Percentiles rank a stretch among this genome's conserved stretches.
phyloP scores from a whole-genome alignment of 1,140 invertebrate genomes.

The Bombus waltoni region DNA sequence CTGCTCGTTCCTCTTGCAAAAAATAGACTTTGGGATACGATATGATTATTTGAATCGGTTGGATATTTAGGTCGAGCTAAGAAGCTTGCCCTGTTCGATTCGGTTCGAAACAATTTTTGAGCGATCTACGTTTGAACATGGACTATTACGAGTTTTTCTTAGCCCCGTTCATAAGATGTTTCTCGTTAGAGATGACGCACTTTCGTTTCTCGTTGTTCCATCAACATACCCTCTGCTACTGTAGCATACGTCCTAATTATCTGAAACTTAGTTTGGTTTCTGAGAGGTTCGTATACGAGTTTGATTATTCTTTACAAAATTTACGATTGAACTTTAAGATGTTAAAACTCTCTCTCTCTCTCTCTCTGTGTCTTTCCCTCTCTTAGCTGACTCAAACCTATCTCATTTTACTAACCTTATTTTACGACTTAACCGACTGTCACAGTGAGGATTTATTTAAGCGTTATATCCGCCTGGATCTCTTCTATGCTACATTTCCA shows the following conservation, averaged over 20 bases:
- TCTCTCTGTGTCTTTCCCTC: too few species aligned
- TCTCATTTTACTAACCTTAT: neutral
- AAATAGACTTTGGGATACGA: neutral
- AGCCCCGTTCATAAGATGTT: too few species aligned
- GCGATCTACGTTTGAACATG: too few species aligned
- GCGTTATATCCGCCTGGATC: neutral
- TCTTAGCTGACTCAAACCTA: neutral
- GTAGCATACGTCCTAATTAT: too few species aligned
- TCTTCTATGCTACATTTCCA: neutral
- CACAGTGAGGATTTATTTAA: slow-evolving; percentile 11
- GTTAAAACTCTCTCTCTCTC: neutral
- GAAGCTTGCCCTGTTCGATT: neutral
- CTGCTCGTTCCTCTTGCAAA: neutral
- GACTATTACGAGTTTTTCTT: too few species aligned
- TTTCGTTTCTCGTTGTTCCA: too few species aligned
- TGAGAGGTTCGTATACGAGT: neutral
- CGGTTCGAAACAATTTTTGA: neutral
- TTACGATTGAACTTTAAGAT: neutral
- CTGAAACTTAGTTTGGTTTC: too few species aligned
- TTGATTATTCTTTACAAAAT: neutral
- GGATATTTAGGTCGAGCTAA: neutral
- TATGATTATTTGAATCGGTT: neutral
- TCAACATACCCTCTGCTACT: too few species aligned
- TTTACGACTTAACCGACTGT: neutral
- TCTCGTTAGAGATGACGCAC: too few species aligned